phyloP scores from a whole-genome alignment of 2,888 invertebrate species.

The Hecatera dysodea region DNA sequence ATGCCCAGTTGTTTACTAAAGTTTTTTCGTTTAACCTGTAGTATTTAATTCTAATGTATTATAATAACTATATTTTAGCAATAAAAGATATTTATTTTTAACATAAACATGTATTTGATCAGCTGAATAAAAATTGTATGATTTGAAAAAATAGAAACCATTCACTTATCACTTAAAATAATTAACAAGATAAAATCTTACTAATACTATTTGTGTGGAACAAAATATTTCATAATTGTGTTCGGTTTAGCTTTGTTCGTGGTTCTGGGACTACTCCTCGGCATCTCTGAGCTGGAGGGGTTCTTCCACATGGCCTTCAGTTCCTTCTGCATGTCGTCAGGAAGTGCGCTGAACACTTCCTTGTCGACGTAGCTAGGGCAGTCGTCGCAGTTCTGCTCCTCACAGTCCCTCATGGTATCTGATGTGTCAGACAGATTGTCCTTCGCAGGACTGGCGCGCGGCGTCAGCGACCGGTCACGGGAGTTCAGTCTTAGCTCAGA shows the following conservation, averaged over 20 bases:
- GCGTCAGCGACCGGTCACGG: conserved; percentile 85
- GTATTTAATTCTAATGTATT: conserved; percentile 51
- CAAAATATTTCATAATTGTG: conserved; percentile 93
- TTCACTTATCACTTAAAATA: conserved; percentile 90
- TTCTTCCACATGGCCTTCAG: conserved; percentile 93
- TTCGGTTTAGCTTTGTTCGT: conserved; percentile 91
- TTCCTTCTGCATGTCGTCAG: conserved; percentile 93
- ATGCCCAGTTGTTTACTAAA: conserved; percentile 80
- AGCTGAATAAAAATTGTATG: conserved; percentile 90
- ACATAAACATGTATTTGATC: conserved; percentile 91
- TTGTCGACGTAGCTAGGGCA: conserved; percentile 93
- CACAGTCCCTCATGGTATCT: conserved; percentile 84
- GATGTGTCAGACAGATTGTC: conserved; percentile 84
- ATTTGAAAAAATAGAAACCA: conserved; percentile 91
- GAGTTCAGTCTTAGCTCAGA: conserved; percentile 87
- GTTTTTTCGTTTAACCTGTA: conserved; percentile 71
- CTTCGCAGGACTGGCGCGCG: conserved; percentile 87
- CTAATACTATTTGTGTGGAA: conserved; percentile 92
- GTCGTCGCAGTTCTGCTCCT: conserved; percentile 84
- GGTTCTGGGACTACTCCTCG: conserved; percentile 86
- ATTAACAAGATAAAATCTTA: conserved; percentile 88
- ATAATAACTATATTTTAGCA: conserved; percentile 39
- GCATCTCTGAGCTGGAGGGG: conserved; percentile 83
- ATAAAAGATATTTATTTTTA: conserved; percentile 78
- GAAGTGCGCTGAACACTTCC: conserved; percentile 93